phyloP scores from a whole-genome alignment of 1,140 invertebrate species.

The Bombus confusus region DNA sequence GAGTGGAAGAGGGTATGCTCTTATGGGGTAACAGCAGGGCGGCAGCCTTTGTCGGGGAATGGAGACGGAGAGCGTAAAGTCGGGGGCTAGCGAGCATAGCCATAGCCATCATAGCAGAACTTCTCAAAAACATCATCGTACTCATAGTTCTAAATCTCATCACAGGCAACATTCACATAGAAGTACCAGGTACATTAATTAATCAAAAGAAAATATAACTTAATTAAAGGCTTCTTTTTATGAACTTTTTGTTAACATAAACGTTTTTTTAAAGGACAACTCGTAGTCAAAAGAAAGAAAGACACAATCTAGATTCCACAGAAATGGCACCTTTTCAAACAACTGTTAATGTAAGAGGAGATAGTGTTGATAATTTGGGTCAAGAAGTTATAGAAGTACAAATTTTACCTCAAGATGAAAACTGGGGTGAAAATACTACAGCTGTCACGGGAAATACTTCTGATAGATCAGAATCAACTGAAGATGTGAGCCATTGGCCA shows the following conservation, averaged over 20 bases:
- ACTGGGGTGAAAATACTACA: constrained; percentile 99
- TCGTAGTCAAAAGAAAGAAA: constrained; percentile 78
- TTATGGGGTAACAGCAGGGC: constrained; percentile 71
- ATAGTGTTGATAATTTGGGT: constrained; percentile 85
- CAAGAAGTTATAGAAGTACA: constrained; percentile 95
- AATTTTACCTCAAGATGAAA: constrained; percentile 97
- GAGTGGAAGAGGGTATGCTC: constrained; percentile 67
- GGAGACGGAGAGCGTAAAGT: constrained; percentile 82
- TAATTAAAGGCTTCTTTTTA: constrained; percentile 11
- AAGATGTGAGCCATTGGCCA: constrained; percentile 92
- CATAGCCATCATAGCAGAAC: constrained; percentile 77
- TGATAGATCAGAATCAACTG: constrained; percentile 95
- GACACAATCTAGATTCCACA: constrained; percentile 72
- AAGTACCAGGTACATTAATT: constrained; percentile 75
- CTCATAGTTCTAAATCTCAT: constrained; percentile 79
- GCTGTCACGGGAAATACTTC: constrained; percentile 98
- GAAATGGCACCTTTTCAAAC: constrained; percentile 91
- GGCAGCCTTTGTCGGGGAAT: constrained; percentile 78
- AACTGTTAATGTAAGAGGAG: constrained; percentile 89
- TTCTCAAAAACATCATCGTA: constrained; percentile 78
- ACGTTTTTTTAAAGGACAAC: constrained; percentile 69
- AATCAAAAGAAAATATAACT: not conserved
- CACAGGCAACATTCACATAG: constrained; percentile 81
- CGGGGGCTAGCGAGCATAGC: constrained; percentile 82
- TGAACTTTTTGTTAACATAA: not conserved